These are phyloP conservation scores for Eremobia ochroleuca DNA, from an alignment of 2,888 invertebrate genomes.

Conservation along the genomic window DNA sequence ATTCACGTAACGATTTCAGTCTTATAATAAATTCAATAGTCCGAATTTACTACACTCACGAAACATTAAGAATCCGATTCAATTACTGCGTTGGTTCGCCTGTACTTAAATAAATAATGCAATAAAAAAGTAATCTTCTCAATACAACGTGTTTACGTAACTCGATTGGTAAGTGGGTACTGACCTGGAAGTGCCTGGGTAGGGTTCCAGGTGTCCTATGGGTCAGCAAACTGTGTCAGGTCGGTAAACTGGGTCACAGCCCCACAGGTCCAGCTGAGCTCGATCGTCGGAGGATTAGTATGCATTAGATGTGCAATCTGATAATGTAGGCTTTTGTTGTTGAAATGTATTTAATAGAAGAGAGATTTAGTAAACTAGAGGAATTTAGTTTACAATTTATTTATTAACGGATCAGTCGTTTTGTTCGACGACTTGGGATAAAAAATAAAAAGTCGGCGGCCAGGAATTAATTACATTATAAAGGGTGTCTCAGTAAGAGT, in stretches of 20 bases:
- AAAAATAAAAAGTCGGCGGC: no score
- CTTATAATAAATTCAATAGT: background rate
- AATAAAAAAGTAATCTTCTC: constrained; percentile 25
- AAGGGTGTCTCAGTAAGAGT: no score
- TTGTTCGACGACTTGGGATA: no score
- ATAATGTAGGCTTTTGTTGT: background rate
- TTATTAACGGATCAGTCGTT: background rate
- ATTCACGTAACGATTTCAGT: background rate
- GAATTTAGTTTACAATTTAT: background rate
- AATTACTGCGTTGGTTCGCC: constrained; percentile 19
- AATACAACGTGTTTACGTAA: constrained; percentile 22
- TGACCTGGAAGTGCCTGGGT: constrained; percentile 57
- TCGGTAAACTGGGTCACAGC: constrained; percentile 72
- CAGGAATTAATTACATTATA: no score
- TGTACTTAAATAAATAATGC: background rate
- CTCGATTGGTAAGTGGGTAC: constrained; percentile 24
- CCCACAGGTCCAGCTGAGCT: constrained; percentile 44
- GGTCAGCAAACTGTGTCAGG: constrained; percentile 73
- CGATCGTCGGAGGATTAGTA: constrained; percentile 18
- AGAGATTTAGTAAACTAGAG: background rate
- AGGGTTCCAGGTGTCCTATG: constrained; percentile 67
- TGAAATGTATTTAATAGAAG: no score
- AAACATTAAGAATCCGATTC: background rate
- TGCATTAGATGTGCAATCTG: constrained; percentile 44
- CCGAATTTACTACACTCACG: background rate